Percentiles rank a stretch among this genome's conserved stretches.
Conservation (phyloP, 2,888 invertebrate genomes). For the Oeneis ivallda region DNA sequence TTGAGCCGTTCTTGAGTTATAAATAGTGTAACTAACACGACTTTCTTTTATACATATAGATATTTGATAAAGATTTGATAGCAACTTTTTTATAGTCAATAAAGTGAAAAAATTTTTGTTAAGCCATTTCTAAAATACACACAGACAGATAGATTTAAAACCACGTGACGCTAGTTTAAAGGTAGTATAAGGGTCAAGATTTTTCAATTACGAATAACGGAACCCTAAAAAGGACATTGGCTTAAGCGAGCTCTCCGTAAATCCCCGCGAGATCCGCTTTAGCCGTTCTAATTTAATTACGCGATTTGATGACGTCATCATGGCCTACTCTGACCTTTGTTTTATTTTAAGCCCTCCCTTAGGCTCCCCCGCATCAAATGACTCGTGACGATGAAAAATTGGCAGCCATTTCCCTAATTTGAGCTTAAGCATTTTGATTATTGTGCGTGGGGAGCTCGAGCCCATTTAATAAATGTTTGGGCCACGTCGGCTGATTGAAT, state of each 20-base stretch:
- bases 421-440: conserved; percentile 22
- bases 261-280: conserved; percentile 46
- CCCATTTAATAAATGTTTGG: conserved; percentile 17
- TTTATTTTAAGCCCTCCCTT: conserved; percentile 52
- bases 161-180: not conserved
- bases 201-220: no score
- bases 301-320: conserved; percentile 64
- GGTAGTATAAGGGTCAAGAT: not conserved
- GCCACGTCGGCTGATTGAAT: conserved; percentile 14
- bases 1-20: no score
- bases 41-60: no score
- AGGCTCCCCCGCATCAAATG: conserved; percentile 47
- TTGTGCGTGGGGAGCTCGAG: conserved; percentile 6
- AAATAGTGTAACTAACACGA: no score
- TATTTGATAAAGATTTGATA: no score
- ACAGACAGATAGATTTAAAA: not conserved
- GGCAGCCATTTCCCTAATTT: conserved; percentile 30
- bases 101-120: no score
- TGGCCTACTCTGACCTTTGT: conserved; percentile 58
- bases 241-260: conserved; percentile 39
- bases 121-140: no score
- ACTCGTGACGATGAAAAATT: conserved; percentile 56
- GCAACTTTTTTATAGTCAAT: no score
- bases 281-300: conserved; percentile 66
- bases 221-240: conserved; percentile 36